Conservation (phyloP, 2,797 vertebrate genomes). For the Pygocentrus nattereri region DNA sequence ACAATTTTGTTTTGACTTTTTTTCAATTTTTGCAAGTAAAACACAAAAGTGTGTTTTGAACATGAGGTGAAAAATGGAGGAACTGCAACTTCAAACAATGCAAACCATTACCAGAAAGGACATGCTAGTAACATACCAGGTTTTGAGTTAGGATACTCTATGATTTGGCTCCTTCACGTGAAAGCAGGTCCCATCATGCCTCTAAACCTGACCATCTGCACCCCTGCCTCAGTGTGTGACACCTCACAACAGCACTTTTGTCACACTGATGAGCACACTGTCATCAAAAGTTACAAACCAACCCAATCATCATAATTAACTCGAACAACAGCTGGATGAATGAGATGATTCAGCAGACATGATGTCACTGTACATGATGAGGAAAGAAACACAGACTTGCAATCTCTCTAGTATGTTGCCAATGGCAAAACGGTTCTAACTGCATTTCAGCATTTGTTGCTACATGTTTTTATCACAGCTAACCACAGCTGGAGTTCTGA, state of each 20-base stretch:
- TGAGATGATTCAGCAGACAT: conserved; percentile 35
- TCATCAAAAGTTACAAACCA: conserved; percentile 30
- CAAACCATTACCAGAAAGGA: not conserved
- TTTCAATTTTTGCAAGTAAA: too few relatives aligned
- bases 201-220: conserved; percentile 11
- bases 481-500: not conserved
- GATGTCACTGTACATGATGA: conserved; percentile 32
- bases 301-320: conserved; percentile 44
- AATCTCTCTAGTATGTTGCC: conserved; percentile 13
- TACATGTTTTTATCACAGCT: conserved; percentile 11
- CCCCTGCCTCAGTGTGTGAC: not conserved
- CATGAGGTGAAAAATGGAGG: too few relatives aligned
- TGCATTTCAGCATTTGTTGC: conserved; percentile 3
- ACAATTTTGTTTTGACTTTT: too few relatives aligned
- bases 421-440: conserved; percentile 17
- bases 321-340: conserved; percentile 42
- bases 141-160: not conserved
- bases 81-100: too few relatives aligned
- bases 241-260: not conserved
- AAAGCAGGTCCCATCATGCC: conserved; percentile 35
- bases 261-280: conserved; percentile 13
- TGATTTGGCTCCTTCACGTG: not conserved
- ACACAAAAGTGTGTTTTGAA: too few relatives aligned
- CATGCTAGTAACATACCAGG: not conserved
- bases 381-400: conserved; percentile 21